phyloP scores from a whole-genome alignment of 1,140 invertebrate genomes.

The Drosophila pectinifera region DNA sequence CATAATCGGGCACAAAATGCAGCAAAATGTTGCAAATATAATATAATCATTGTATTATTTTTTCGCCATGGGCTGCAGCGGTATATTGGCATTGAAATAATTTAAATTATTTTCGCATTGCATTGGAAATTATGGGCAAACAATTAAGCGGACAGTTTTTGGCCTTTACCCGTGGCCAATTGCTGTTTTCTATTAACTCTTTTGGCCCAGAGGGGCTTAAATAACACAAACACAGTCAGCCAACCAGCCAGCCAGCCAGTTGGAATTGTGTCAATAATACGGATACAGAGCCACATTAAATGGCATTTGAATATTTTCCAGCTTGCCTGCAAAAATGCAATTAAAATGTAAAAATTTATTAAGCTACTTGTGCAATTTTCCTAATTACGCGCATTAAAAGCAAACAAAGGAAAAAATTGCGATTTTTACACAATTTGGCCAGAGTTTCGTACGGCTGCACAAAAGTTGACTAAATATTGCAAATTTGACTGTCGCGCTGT shows the following conservation, averaged over 20 bases:
- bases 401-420: conserved; percentile 15
- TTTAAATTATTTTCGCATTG: conserved; percentile 48
- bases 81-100: conserved; percentile 55
- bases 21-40: conserved; percentile 40
- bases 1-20: conserved; percentile 42
- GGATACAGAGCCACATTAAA: conserved; percentile 32
- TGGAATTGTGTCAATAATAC: conserved; percentile 12
- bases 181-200: conserved; percentile 58
- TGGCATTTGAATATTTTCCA: conserved; percentile 47
- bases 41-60: conserved; percentile 28
- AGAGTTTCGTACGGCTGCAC: too few species aligned
- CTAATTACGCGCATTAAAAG: conserved; percentile 61
- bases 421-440: conserved; percentile 24
- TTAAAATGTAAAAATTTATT: conserved; percentile 65
- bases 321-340: conserved; percentile 34
- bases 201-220: conserved; percentile 43
- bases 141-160: conserved; percentile 44
- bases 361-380: conserved; percentile 61
- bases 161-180: conserved; percentile 21
- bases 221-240: conserved; percentile 11
- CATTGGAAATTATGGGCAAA: conserved; percentile 53
- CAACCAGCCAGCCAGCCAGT: not conserved
- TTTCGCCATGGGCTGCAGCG: not conserved
- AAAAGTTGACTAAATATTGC: conserved; percentile 45
- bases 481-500: conserved; percentile 32